These are phyloP conservation scores for Heliconius erato DNA, from an alignment of 2,888 invertebrate species.

Conservation along the genomic window DNA sequence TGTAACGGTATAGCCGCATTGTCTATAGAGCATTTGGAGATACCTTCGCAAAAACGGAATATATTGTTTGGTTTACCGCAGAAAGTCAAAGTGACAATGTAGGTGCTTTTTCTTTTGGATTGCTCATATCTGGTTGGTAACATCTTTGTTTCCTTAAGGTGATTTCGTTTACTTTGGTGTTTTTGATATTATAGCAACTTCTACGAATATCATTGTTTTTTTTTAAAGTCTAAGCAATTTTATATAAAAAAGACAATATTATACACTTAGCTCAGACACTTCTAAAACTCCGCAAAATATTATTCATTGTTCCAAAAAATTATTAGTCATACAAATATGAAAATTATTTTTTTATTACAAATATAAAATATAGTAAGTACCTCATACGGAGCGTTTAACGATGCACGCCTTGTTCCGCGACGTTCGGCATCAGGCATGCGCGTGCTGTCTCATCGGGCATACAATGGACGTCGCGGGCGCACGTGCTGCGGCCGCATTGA, in stretches of 20 bases:
- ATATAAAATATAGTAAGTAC: conserved; percentile 40
- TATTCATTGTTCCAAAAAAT: not conserved
- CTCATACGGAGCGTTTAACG: conserved; percentile 76
- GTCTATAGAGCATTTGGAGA: conserved; percentile 51
- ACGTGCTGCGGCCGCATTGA: conserved; percentile 82
- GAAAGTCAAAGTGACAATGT: conserved; percentile 29
- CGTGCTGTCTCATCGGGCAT: conserved; percentile 73
- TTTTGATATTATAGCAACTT: not conserved
- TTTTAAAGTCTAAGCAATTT: not conserved
- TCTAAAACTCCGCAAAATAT: not conserved
- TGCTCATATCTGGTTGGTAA: not conserved
- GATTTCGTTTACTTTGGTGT: not conserved
- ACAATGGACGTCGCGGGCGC: conserved; percentile 80
- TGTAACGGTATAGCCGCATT: conserved; percentile 59
- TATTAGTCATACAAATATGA: not conserved
- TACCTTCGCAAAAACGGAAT: conserved; percentile 34
- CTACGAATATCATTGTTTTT: not conserved
- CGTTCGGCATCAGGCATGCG: conserved; percentile 82
- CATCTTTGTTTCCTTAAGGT: not conserved
- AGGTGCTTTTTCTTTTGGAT: conserved; percentile 8
- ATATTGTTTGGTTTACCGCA: conserved; percentile 40
- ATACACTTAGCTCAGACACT: not conserved
- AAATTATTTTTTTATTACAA: not conserved
- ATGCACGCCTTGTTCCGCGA: conserved; percentile 79
- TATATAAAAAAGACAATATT: not conserved